Evolutionary conservation across 2,797 vertebrate species (phyloP), one percentile per base, ranked within the genome.

Genomic region (Megalops cyprinoides): DNA sequence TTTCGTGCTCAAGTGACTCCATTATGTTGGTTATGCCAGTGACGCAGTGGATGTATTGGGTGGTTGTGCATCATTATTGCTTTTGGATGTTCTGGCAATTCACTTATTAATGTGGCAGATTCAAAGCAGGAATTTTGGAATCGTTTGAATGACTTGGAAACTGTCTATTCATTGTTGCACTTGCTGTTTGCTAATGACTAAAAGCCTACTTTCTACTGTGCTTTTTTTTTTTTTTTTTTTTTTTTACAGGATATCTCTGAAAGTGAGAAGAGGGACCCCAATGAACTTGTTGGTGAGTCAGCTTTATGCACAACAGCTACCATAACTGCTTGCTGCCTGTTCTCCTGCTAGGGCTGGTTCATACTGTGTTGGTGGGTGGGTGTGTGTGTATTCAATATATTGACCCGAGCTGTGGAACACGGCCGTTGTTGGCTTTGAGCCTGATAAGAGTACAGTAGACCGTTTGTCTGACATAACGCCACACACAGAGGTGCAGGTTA

Each of bases 251-350:
- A 96, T 82, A 91, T 95, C 77, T 79, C 91, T 34, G 96, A 97
- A 84, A 83, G 91, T 76, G 97, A 99, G 87, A 96, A 92, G 77
- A 96, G 92, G 89, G 97, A 99, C 86, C 97, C 98, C 80, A 96
- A 98, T 89, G 98, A 99, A 81, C 91, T 99, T 31, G 98, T 99
- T 82, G 98, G 98, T 99, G 88, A 96, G 97, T 96, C 82, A 44
- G 51, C 53, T 60, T 37, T 20, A 51, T 28, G 49, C 34, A 28
- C 25, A 14, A 28, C 28, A 12, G 20, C 60, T 31, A 31, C 56
- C 8, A 25, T 34, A 6, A 23, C 9, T 56, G 51, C 44, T 4
- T 42, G 28, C n/a, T 42, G 31, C 31, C 7, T 18, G 46, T 49
- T 34, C 20, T 69, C 75, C 48, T 42, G 74, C 74, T 71, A 44